Base-by-base conservation (phyloP, 1,140 invertebrate species). In the Acromyrmex charruanus region DNA sequence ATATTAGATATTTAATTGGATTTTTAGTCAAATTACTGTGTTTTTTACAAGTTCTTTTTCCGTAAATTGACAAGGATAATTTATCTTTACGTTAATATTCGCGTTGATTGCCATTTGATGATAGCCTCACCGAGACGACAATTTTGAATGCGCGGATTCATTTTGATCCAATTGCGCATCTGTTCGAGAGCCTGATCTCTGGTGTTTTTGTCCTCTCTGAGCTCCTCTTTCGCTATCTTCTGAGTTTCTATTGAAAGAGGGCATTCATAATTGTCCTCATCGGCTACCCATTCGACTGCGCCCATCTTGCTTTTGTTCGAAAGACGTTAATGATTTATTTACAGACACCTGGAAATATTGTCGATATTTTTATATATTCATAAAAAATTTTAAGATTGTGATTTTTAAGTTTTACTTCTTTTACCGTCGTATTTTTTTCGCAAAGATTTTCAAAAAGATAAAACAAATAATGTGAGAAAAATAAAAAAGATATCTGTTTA, bases 111-210 rank as follows among this genome's bases (percentile, higher is more conserved):
- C 3, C 12, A 71, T 35, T 59, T 31, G 16, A 74, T n/a, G 2
- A 28, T 39, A 63, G 6, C 65, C 89, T 91, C 58, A 98, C 97
- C 97, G 92, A 97, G 95, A 89, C 97, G 96, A 85, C 96, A 96
- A 87, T 97, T 96, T 88, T 96, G 94, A 86, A 98, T 97, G 82
- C 96, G 96, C 1, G 97, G 96, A 94, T 98, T 97, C 92, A 97
- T 96, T 77, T 96, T 96, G 82, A 98, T 96, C 97, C 97, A 98
- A 79, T 96, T 96, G 39, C 97, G 95, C 87, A 98, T 95, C 35
- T 97, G 96, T 0, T 96, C 95, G 25, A 98, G 92, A 0, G 97
- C 97, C 87, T 97, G 96, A 44, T 96, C 96, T 28, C 97, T 95
- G 1, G 96, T 95, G 49, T 96, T 96, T n/a, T 96, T 96, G 25